Conservation (phyloP, 2,113 vertebrate genomes). For the Rattus norvegicus region DNA sequence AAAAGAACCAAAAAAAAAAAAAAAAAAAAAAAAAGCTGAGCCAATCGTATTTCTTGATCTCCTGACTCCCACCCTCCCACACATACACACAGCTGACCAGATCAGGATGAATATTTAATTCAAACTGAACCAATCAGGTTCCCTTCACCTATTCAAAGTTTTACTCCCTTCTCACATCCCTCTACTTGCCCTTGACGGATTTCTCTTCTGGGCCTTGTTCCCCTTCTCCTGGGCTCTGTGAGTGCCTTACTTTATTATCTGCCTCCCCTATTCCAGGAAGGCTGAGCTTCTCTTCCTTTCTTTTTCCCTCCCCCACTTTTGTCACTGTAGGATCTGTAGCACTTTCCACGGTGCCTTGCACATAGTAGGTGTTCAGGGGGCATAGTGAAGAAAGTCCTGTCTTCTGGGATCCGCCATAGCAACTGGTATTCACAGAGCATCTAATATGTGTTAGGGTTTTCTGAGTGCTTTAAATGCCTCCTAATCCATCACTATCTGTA, state of each 20-base stretch:
- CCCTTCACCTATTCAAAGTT: neutral
- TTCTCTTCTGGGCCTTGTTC: neutral
- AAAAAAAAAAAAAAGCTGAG: no score
- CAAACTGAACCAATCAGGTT: slow-evolving; percentile 10
- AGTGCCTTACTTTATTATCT: neutral
- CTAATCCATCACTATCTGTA: neutral
- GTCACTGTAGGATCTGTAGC: neutral
- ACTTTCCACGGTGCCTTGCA: neutral
- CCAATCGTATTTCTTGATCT: neutral
- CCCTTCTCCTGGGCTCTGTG: neutral
- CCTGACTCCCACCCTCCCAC: neutral
- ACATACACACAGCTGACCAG: neutral
- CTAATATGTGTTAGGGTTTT: neutral
- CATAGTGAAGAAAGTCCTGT: neutral
- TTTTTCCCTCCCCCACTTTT: neutral
- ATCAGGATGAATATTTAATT: neutral
- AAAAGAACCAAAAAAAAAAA: no score
- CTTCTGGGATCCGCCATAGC: neutral
- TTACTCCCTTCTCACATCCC: neutral
- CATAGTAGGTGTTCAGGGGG: neutral
- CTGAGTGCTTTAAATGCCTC: neutral
- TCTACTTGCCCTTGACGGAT: neutral
- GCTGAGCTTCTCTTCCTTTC: neutral
- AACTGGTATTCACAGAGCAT: neutral
- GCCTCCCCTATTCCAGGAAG: neutral